phyloP scores from a whole-genome alignment of 1,140 invertebrate species.

The Ceratina japonica region DNA sequence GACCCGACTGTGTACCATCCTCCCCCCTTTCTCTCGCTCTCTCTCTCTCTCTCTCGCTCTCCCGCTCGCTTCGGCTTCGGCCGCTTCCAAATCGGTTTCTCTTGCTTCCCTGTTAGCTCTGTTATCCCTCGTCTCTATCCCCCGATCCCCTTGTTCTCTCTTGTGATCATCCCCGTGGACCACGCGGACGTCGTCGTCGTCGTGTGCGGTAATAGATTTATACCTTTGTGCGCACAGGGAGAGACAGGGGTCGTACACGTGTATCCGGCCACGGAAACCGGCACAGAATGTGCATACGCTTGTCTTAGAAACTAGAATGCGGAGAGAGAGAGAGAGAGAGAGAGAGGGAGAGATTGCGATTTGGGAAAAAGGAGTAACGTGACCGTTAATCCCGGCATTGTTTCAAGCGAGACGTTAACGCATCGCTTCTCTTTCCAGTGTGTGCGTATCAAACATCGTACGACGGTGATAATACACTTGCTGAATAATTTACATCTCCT shows the following conservation, averaged over 20 bases:
- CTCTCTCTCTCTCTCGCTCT: conserved; percentile 5
- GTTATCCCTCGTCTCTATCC: neutral
- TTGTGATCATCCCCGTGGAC: conserved; percentile 7
- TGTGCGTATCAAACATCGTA: no score
- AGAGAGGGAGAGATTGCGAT: neutral
- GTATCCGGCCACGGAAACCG: conserved; percentile 10
- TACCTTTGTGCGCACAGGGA: conserved; percentile 43
- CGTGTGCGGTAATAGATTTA: conserved; percentile 68
- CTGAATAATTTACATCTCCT: no score
- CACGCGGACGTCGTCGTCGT: conserved; percentile 52
- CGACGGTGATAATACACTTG: no score
- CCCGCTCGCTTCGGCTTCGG: neutral
- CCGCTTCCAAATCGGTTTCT: conserved; percentile 27
- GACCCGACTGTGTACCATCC: conserved; percentile 44
- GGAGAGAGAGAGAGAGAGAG: neutral
- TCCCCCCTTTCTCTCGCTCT: conserved; percentile 11
- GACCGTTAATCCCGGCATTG: neutral
- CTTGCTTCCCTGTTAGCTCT: conserved; percentile 3
- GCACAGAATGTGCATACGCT: neutral
- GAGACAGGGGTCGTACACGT: conserved; percentile 17
- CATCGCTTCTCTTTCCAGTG: no score
- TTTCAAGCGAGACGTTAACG: no score
- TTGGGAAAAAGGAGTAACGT: neutral
- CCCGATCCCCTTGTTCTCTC: neutral
- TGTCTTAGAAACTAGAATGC: neutral